phyloP scores from a whole-genome alignment of 2,797 vertebrate genomes.

The Eulemur coronatus region DNA sequence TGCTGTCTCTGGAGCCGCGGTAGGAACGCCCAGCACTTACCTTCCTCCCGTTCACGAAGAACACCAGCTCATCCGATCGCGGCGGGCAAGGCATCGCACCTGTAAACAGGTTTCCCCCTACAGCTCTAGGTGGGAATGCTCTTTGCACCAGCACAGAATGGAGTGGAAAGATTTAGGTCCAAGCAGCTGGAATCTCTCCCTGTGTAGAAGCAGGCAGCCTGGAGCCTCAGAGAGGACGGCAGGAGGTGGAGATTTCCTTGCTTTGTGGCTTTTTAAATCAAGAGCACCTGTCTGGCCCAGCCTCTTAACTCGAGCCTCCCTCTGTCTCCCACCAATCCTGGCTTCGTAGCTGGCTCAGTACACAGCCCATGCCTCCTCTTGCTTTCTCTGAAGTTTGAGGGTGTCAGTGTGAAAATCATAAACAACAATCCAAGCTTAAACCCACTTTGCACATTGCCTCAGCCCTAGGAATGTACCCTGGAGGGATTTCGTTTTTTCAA shows the following conservation, averaged over 20 bases:
- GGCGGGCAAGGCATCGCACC: conserved; percentile 30
- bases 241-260: not conserved
- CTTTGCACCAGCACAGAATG: not conserved
- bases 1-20: not conserved
- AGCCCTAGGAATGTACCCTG: not conserved
- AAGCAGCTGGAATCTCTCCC: not conserved
- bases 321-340: not conserved
- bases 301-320: not conserved
- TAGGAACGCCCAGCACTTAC: conserved; percentile 67
- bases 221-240: not conserved
- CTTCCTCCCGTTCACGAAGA: conserved; percentile 90
- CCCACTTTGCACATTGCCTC: not conserved
- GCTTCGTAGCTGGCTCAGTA: not conserved
- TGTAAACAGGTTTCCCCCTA: not conserved
- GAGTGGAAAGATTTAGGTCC: not conserved
- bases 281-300: not conserved
- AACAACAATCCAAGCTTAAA: not conserved
- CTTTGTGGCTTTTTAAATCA: not conserved
- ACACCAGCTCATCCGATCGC: conserved; percentile 72
- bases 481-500: not conserved
- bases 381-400: not conserved
- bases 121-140: not conserved
- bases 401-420: not conserved
- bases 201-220: not conserved
- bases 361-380: not conserved